Percentiles rank a stretch among this genome's conserved stretches.
Conservation (phyloP, 2,888 invertebrate genomes). For the Tetranychus piercei region DNA sequence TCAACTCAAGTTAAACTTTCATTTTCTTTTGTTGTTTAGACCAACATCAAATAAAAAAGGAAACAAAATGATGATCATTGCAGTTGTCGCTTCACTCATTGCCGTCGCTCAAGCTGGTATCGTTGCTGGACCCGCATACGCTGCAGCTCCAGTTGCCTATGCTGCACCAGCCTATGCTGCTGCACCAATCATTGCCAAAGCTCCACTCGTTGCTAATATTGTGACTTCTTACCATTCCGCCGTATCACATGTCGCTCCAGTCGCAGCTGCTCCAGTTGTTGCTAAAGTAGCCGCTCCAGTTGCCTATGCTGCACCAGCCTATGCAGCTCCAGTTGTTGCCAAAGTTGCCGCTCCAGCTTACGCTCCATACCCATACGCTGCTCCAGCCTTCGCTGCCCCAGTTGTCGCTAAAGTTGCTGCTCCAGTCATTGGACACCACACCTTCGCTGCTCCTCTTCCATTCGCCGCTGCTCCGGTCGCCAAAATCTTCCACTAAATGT, state of each 20-base stretch:
- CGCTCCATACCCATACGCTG: neutral
- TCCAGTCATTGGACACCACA: neutral
- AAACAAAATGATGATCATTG: neutral
- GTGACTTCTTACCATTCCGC: neutral
- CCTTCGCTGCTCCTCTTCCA: neutral
- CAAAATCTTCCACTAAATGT: neutral
- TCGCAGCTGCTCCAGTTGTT: neutral
- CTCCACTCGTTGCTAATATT: neutral
- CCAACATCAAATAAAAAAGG: neutral
- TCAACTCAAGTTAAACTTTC: neutral
- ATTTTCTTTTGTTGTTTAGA: neutral
- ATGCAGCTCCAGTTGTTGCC: neutral
- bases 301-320: neutral
- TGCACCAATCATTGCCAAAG: neutral
- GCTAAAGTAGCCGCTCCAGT: neutral
- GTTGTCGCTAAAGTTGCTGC: neutral
- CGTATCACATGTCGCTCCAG: neutral
- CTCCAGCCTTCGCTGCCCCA: neutral
- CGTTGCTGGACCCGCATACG: neutral
- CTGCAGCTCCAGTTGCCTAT: neutral
- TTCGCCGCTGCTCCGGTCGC: no score
- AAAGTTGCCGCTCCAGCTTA: neutral
- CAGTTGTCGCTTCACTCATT: neutral
- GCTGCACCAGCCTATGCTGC: neutral
- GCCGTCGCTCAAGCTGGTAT: neutral